Conservation (phyloP, 2,113 vertebrate species). For the Orthonyx spaldingii region DNA sequence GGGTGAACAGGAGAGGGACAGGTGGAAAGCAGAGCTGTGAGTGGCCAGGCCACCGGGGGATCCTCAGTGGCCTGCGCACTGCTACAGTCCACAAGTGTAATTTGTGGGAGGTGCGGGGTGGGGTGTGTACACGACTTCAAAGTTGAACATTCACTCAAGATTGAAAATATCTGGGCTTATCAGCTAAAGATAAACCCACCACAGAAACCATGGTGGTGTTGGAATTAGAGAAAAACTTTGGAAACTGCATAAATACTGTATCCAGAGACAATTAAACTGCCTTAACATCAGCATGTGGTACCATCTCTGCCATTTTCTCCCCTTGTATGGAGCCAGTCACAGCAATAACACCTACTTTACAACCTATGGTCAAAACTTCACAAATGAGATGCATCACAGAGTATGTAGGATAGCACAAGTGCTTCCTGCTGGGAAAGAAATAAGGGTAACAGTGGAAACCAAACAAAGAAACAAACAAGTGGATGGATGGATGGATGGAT, state of each 20-base stretch:
- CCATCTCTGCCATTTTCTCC: background rate
- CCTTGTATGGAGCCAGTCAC: background rate
- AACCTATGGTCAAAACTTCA: background rate
- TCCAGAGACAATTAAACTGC: background rate
- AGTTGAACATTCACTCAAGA: background rate
- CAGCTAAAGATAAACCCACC: background rate
- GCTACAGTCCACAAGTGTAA: background rate
- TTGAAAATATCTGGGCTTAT: background rate
- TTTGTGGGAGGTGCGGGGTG: fast-evolving
- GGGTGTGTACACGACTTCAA: background rate
- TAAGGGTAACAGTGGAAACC: background rate
- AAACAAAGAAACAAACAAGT: background rate
- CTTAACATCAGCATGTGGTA: background rate
- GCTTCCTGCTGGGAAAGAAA: background rate
- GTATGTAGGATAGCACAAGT: background rate
- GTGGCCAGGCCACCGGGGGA: no score
- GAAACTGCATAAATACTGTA: background rate
- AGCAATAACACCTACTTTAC: background rate
- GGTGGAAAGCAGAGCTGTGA: no score
- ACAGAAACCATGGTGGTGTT: fast-evolving
- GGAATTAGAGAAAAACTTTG: background rate
- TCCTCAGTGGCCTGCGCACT: no score
- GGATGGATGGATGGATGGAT: background rate
- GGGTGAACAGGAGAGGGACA: no score
- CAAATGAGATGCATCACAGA: background rate